A percentile compares a stretch with the other conserved stretches of the same genome.
Conservation (phyloP, 2,888 invertebrate species). For the Ophion slaviceki region DNA sequence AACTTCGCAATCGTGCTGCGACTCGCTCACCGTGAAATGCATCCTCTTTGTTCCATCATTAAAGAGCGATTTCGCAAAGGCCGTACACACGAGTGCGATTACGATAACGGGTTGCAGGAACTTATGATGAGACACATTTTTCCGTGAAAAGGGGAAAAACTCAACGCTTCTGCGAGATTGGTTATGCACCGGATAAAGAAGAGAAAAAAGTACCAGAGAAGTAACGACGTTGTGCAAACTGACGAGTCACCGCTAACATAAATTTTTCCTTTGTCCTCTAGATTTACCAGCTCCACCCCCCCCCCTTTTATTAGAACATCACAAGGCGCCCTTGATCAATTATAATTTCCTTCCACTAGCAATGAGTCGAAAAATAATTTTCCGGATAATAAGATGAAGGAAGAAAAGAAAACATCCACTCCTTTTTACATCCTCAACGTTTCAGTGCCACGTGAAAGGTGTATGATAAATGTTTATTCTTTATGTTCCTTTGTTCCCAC, state of each 20-base stretch:
- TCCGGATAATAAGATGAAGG: background rate
- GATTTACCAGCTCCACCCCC: background rate
- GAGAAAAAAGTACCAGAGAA: background rate
- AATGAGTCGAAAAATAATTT: background rate
- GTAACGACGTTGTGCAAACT: too few relatives aligned
- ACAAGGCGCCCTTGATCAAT: background rate
- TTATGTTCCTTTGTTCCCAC: too few relatives aligned
- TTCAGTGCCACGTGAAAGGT: too few relatives aligned
- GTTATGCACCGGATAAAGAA: background rate
- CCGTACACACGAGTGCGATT: background rate
- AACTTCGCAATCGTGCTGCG: slow-evolving; percentile 20
- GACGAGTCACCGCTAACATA: too few relatives aligned
- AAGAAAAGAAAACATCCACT: background rate
- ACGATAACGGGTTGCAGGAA: background rate
- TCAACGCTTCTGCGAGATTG: background rate
- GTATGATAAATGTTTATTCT: too few relatives aligned
- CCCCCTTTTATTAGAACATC: background rate
- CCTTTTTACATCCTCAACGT: background rate
- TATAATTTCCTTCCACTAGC: background rate
- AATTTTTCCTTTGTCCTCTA: background rate
- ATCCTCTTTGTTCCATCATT: background rate
- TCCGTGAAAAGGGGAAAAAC: slow-evolving; percentile 9
- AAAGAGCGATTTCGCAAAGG: background rate
- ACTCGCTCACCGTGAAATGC: slow-evolving; percentile 12
- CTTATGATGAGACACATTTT: too few relatives aligned